Conservation (phyloP, 2,113 vertebrate species). For the Andinoacara biseriatus region DNA sequence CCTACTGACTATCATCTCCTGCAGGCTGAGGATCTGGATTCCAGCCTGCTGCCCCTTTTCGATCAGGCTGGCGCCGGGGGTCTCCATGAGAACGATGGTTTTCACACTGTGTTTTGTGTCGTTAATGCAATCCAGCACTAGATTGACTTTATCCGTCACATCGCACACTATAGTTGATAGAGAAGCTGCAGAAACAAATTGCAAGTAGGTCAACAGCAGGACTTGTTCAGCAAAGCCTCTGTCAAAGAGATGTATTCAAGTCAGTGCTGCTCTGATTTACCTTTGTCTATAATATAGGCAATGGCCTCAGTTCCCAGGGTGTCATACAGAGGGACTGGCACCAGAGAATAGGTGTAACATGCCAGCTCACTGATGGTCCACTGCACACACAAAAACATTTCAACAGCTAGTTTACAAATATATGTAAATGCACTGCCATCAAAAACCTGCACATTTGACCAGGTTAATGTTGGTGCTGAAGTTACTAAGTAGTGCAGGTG, state of each 20-base stretch:
- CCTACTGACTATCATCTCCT: constrained; percentile 83
- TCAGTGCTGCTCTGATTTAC: constrained; percentile 62
- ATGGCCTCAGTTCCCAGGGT: constrained; percentile 91
- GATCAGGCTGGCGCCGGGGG: constrained; percentile 80
- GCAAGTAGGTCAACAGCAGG: background rate
- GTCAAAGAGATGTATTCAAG: background rate
- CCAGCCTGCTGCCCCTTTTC: constrained; percentile 81
- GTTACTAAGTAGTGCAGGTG: background rate
- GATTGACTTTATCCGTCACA: constrained; percentile 82
- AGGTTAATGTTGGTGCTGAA: background rate
- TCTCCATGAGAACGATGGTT: constrained; percentile 87
- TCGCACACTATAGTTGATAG: constrained; percentile 89
- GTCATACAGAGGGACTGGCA: constrained; percentile 91
- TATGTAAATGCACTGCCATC: background rate
- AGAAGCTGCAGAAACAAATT: constrained; percentile 73
- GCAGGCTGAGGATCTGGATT: constrained; percentile 86
- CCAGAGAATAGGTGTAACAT: constrained; percentile 91
- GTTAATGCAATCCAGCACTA: constrained; percentile 82
- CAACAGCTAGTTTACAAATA: background rate
- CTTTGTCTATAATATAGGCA: constrained; percentile 87
- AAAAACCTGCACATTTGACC: background rate
- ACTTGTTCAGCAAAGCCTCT: background rate
- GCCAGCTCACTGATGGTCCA: constrained; percentile 91
- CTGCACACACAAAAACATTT: constrained; percentile 65
- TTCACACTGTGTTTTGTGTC: constrained; percentile 80